These are phyloP conservation scores for Teleogryllus occipitalis DNA, from an alignment of 1,140 invertebrate genomes.

Conservation along the genomic window DNA sequence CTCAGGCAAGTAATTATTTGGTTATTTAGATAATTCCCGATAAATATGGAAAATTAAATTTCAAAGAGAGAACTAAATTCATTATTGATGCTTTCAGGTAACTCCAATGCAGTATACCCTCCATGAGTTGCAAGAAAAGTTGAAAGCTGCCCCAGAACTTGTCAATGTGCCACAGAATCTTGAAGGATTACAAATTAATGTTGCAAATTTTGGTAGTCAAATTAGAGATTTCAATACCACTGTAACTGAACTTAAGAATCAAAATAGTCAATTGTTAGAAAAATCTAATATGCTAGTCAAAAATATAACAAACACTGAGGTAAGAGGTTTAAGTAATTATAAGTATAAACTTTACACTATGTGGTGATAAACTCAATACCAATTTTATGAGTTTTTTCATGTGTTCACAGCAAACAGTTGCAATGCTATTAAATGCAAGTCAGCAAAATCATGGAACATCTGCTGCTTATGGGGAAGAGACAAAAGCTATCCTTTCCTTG, in stretches of 20 bases:
- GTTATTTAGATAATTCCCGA: too few species aligned
- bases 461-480: constrained; percentile 35
- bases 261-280: constrained; percentile 33
- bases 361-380: neutral
- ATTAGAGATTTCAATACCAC: constrained; percentile 38
- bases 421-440: neutral
- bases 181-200: constrained; percentile 42
- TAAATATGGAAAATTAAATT: too few species aligned
- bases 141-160: constrained; percentile 47
- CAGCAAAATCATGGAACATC: constrained; percentile 18
- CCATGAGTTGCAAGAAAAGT: constrained; percentile 43
- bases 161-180: constrained; percentile 46
- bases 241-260: constrained; percentile 35
- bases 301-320: constrained; percentile 39
- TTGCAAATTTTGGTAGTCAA: constrained; percentile 49
- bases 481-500: constrained; percentile 34
- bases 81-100: constrained; percentile 30
- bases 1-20: constrained; percentile 35
- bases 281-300: constrained; percentile 33
- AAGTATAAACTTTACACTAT: neutral
- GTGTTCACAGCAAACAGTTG: constrained; percentile 9
- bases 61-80: too few species aligned
- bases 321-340: constrained; percentile 22
- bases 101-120: constrained; percentile 41
- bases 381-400: neutral